A percentile compares a stretch with the other conserved stretches of the same genome.
These are phyloP conservation scores for Drosophila equinoxialis DNA, from an alignment of 1,140 invertebrate genomes.

Conservation along the genomic window DNA sequence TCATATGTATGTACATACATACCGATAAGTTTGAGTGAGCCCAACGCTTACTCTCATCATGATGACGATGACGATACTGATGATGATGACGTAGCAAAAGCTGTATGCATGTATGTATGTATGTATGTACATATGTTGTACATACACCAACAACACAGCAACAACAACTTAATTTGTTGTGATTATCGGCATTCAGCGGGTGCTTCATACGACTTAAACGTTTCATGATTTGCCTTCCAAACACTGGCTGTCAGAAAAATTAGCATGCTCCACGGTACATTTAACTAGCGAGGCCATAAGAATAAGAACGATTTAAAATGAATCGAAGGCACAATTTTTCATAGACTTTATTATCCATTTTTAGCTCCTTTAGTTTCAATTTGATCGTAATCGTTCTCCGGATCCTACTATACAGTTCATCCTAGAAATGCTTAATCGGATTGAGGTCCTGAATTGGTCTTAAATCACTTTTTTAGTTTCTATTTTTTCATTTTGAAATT, in stretches of 20 bases:
- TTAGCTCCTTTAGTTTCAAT: too few relatives aligned
- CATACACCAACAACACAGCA: conserved; percentile 17
- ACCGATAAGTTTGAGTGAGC: conserved; percentile 30
- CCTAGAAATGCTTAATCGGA: too few relatives aligned
- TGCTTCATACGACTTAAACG: conserved; percentile 21
- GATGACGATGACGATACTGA: conserved; percentile 8
- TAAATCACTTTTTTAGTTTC: too few relatives aligned
- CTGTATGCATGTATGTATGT: neutral
- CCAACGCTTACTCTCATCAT: conserved; percentile 14
- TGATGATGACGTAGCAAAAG: conserved; percentile 54
- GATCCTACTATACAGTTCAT: too few relatives aligned
- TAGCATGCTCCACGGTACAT: neutral
- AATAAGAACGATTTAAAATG: neutral
- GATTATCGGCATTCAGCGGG: conserved; percentile 49
- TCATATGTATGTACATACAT: neutral
- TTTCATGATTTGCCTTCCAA: conserved; percentile 29
- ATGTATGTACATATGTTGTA: neutral
- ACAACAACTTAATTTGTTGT: conserved; percentile 61
- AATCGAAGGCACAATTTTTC: too few relatives aligned
- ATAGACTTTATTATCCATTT: too few relatives aligned
- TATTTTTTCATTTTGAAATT: too few relatives aligned
- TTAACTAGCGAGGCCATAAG: conserved; percentile 23
- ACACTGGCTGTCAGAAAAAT: conserved; percentile 36
- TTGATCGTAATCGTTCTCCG: too few relatives aligned
- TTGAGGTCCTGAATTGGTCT: too few relatives aligned